Percentiles rank a stretch among this genome's conserved stretches.
Conservation (phyloP, 2,113 vertebrate species). For the Sturnus vulgaris region DNA sequence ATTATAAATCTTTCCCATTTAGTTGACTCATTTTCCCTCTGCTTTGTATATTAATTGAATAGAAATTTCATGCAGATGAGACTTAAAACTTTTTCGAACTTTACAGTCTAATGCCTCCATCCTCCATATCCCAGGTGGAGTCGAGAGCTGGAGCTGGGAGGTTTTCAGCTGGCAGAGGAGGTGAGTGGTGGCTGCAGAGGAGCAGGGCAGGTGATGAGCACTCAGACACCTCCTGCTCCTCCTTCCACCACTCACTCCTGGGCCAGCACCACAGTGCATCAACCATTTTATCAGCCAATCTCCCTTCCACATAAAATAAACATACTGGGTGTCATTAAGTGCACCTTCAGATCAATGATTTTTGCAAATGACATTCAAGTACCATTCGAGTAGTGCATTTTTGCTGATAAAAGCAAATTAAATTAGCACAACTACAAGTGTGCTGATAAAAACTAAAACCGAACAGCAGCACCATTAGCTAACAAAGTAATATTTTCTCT, state of each 20-base stretch:
- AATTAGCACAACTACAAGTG: conserved; percentile 77
- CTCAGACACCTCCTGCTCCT: not conserved
- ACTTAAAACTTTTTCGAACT: not conserved
- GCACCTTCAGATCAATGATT: conserved; percentile 77
- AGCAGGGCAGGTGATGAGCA: not conserved
- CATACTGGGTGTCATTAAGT: conserved; percentile 70
- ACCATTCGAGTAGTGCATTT: conserved; percentile 67
- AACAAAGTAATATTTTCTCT: conserved; percentile 84
- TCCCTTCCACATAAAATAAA: conserved; percentile 71
- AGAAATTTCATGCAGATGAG: not conserved
- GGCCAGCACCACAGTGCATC: conserved; percentile 21
- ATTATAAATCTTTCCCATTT: conserved; percentile 4
- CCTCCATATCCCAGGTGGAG: not conserved
- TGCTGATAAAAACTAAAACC: conserved; percentile 75
- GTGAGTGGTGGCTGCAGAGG: not conserved
- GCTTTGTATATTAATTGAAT: not conserved
- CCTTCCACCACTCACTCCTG: not conserved
- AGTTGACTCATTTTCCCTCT: not conserved
- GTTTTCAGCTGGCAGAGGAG: not conserved
- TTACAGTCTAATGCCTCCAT: not conserved
- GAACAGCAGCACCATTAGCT: conserved; percentile 80
- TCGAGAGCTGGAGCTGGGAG: not conserved
- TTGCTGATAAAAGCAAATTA: conserved; percentile 82
- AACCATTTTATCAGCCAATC: conserved; percentile 59
- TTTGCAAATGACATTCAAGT: conserved; percentile 79